These are phyloP conservation scores for Xanthorhoe spadicearia DNA, from an alignment of 2,888 invertebrate genomes.

Conservation along the genomic window DNA sequence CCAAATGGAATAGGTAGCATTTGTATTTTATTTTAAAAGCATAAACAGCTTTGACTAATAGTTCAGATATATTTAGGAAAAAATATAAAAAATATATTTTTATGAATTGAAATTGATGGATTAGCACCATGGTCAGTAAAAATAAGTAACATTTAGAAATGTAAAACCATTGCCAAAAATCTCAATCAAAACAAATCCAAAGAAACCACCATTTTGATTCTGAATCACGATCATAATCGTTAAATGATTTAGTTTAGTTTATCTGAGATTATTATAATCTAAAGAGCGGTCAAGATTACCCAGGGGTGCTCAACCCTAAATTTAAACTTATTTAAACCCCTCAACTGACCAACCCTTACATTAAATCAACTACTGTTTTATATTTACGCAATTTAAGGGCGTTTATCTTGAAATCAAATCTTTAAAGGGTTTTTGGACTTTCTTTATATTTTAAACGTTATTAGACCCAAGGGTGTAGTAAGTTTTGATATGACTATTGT, in stretches of 20 bases:
- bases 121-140: neutral
- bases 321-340: conserved; percentile 74
- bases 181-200: neutral
- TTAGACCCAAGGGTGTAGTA: conserved; percentile 74
- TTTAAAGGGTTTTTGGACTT: conserved; percentile 64
- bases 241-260: neutral
- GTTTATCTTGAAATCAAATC: conserved; percentile 72
- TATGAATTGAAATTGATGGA: too few relatives aligned
- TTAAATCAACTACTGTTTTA: conserved; percentile 67
- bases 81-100: too few relatives aligned
- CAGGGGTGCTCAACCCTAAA: conserved; percentile 65
- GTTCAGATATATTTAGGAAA: too few relatives aligned
- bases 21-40: neutral
- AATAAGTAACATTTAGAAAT: neutral
- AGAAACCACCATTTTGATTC: neutral
- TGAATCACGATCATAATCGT: neutral
- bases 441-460: conserved; percentile 77
- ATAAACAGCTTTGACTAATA: too few relatives aligned
- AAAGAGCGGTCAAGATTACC: conserved; percentile 48
- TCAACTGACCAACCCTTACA: conserved; percentile 71
- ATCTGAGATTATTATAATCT: conserved; percentile 25
- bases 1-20: neutral
- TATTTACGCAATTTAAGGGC: conserved; percentile 58
- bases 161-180: neutral
- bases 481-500: conserved; percentile 57